Evolutionary conservation across 2,113 vertebrate species (phyloP), one percentile per base, ranked within the genome.

Genomic region (Hiodon tergisus): DNA sequence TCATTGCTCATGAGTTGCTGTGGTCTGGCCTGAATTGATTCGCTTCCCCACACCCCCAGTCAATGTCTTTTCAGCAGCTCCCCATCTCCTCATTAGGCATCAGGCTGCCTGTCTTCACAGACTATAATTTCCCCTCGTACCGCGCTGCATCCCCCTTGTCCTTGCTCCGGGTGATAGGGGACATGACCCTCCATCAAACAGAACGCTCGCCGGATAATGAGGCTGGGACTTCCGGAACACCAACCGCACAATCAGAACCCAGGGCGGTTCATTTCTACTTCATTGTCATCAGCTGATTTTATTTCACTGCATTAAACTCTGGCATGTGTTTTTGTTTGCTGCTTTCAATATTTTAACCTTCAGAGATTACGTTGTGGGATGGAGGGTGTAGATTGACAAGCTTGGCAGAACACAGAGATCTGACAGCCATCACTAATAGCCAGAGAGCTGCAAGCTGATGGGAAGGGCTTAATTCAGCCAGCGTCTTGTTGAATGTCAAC

Each of bases 121-220:
- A 5, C 31, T 47, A 14, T 71, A 47, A 71, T 71, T 48, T 14
- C 69, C 69, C 55, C 58, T 8, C 31, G 55, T 60, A 59, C 48
- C 3, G 0, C 17, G 0, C 16, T 47, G 46, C 6, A 2, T 71
- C 70, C 57, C 57, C 50, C 70, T 50, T 14, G 5, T 46, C 46
- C 11, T 71, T 71, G 11, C 31, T 60, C 3, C 59, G n/a, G 69
- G 69, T 48, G 47, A 71, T 6, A 46, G 50, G n/a, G 6, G 46
- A 59, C 31, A 14, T 52, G 53, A 48, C 55, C 59, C 69, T 59
- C 55, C 70, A 48, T 71, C 11, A 71, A 71, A 71, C 31, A 16
- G 4, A 71, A 69, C 48, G 14, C 50, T 69, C 67, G 17, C 55
- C 47, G 57, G 54, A 71, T 71, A 71, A 71, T 71, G 70, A 51